Evolutionary conservation across 2,113 vertebrate genomes (phyloP), one percentile per base, ranked within the genome.

Genomic region (Gorilla gorilla): DNA sequence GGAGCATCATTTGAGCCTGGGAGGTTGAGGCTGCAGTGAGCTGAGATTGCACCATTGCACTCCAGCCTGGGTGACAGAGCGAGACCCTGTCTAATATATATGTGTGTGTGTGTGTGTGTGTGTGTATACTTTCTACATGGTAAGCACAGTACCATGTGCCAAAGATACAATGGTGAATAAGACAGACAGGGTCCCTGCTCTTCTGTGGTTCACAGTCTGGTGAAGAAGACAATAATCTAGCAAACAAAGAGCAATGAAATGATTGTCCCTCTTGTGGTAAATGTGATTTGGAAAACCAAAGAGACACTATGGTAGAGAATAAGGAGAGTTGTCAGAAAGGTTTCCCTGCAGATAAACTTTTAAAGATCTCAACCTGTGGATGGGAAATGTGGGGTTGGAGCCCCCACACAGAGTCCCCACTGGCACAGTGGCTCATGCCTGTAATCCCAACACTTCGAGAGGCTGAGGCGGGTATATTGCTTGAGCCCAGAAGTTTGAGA

Each of bases 111-210:
- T 55, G 52, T 20, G 52, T 52, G 52, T 2, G 52, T 0, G 52
- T 0, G 6, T 2, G 20, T 55, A 6, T 55, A 55, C 52, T 13
- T 64, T 64, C 61, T 32, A 64, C 6, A 13, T 5, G 23, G 73
- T 25, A 57, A 38, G 16, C 57, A 2, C 23, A 35, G 32, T 20
- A 17, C 4, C 0, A 25, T 27, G 27, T n/a, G 32, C 27, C 2
- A 13, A 38, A 55, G 16, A 72, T 11, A 48, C 3, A 25, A 2
- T 0, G 3, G 9, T 7, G 22, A 90, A 25, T 32, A 22, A 80
- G 27, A 66, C 22, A 35, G 8, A 8, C 35, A 50, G 35, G 20
- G 17, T 6, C 11, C 61, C 57, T 72, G 73, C 50, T 48, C 22
- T 38, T 11, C 0, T 10, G 16, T 73, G 22, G 17, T 30, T 87